A percentile compares a stretch with the other conserved stretches of the same genome.
Evolutionary conservation across 2,888 invertebrate species (phyloP).

Genomic region (Cosmia trapezina): DNA sequence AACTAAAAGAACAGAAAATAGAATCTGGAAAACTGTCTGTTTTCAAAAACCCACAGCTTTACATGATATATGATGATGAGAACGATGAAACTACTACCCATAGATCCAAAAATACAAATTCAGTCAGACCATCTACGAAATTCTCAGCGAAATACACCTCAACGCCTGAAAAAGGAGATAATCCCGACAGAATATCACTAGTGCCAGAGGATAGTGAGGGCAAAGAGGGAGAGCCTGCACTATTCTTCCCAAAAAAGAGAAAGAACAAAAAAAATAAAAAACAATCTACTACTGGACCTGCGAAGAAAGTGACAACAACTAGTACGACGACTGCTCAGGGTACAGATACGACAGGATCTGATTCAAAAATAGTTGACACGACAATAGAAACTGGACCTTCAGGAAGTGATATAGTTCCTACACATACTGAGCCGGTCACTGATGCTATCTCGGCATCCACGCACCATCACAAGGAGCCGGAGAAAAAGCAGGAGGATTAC

Average conservation of each 20-base stretch:
- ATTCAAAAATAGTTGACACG: conserved; percentile 50
- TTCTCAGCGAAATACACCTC: conserved; percentile 70
- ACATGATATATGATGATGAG: conserved; percentile 77
- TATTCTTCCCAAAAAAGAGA: conserved; percentile 81
- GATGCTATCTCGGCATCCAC: conserved; percentile 81
- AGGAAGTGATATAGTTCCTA: conserved; percentile 37
- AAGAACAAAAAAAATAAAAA: conserved; percentile 74
- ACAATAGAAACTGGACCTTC: conserved; percentile 62
- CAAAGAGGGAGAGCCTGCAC: conserved; percentile 79
- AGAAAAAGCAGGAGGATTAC: conserved; percentile 72
- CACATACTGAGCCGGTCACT: conserved; percentile 63
- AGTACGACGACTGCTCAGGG: conserved; percentile 30
- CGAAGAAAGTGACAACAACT: not conserved
- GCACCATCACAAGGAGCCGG: conserved; percentile 73
- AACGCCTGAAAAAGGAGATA: conserved; percentile 58
- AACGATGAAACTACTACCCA: conserved; percentile 63
- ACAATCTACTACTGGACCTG: conserved; percentile 55
- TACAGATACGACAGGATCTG: conserved; percentile 52
- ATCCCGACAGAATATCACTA: conserved; percentile 79
- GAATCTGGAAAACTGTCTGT: conserved; percentile 80
- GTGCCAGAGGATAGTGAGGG: conserved; percentile 74
- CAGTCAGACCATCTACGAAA: conserved; percentile 27
- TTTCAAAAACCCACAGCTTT: conserved; percentile 82
- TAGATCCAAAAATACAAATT: conserved; percentile 30
- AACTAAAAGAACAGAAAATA: conserved; percentile 64